These are phyloP conservation scores for Propithecus perrieri DNA, from an alignment of 2,797 vertebrate species.

Conservation along the genomic window DNA sequence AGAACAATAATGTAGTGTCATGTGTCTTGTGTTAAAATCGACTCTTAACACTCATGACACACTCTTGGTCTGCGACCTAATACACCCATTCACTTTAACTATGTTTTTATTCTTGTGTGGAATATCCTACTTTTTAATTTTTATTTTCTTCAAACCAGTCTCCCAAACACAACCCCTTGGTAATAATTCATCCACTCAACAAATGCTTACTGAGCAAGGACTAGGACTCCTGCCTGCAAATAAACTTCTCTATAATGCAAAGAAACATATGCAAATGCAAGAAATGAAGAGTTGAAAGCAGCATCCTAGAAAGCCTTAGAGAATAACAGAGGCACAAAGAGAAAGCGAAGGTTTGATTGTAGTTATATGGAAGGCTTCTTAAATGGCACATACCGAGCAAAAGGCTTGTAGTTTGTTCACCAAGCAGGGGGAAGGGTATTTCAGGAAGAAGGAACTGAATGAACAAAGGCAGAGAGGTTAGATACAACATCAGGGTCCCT, in stretches of 20 bases:
- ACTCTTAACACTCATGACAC: background rate
- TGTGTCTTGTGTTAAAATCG: background rate
- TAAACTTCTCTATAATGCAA: background rate
- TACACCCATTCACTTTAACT: background rate
- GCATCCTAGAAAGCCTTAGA: background rate
- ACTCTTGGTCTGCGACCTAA: background rate
- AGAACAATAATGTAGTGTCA: background rate
- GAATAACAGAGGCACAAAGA: background rate
- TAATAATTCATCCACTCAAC: background rate
- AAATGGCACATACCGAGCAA: background rate
- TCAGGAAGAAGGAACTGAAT: background rate
- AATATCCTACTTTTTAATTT: background rate
- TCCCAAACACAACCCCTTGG: background rate
- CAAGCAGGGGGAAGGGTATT: background rate
- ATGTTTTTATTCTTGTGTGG: background rate
- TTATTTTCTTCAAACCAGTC: conserved; percentile 31
- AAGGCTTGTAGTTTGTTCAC: background rate
- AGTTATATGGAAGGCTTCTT: background rate
- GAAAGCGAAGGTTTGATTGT: background rate
- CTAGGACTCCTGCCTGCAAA: background rate
- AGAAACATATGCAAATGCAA: background rate
- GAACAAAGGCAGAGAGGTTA: background rate
- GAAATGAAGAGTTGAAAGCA: background rate
- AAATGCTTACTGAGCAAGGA: background rate
- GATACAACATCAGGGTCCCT: background rate